Conservation (phyloP, 2,888 invertebrate genomes). For the Dicyrtomina minuta region DNA sequence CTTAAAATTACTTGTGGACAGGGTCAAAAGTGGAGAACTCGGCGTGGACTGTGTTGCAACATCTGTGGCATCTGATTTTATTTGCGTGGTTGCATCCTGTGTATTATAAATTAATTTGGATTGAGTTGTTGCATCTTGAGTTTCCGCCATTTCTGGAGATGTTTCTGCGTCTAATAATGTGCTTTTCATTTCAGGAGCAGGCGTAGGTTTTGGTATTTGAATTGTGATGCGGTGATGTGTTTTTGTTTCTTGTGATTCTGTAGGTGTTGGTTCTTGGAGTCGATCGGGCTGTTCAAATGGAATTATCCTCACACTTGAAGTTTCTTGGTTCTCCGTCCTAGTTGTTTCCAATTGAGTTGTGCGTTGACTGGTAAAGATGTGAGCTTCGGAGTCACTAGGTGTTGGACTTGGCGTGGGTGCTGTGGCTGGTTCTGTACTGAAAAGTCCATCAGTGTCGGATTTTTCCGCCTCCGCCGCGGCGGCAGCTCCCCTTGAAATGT, state of each 20-base stretch:
- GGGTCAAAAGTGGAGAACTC: no score
- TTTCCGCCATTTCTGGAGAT: background rate
- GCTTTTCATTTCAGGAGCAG: background rate
- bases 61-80: no score
- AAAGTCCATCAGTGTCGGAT: no score
- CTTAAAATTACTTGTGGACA: no score
- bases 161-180: conserved; percentile 4
- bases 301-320: background rate
- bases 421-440: no score
- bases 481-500: no score
- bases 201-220: no score
- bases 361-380: no score
- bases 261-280: conserved; percentile 1
- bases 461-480: no score
- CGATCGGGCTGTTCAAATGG: no score
- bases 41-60: no score
- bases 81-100: no score
- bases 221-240: background rate
- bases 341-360: background rate
- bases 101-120: background rate
- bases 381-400: background rate
- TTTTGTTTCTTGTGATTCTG: background rate
- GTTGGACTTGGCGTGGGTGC: background rate
- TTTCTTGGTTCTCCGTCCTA: background rate
- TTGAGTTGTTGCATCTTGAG: conserved; percentile 19